Evolutionary conservation across 1,140 invertebrate species (phyloP).

Genomic region (Rhagoletis pomonella): DNA sequence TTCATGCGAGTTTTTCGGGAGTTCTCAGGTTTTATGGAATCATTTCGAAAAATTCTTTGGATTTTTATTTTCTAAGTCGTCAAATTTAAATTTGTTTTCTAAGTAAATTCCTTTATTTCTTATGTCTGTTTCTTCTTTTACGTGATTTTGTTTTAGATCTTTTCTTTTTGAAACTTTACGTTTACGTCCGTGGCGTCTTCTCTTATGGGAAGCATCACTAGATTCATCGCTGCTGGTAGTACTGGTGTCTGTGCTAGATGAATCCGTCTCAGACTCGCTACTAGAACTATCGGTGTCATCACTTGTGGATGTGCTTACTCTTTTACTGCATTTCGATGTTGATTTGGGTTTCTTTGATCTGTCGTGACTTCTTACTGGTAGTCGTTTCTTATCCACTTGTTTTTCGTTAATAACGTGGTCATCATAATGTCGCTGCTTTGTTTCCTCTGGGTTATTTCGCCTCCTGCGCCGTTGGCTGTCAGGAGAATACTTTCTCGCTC

Average conservation of each 20-base stretch:
- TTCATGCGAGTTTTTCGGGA: too few species aligned
- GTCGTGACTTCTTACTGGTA: background rate
- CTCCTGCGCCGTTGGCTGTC: background rate
- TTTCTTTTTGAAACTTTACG: slow-evolving; percentile 58
- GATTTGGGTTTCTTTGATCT: background rate
- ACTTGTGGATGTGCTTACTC: background rate
- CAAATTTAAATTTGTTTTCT: too few species aligned
- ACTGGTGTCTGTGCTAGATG: slow-evolving; percentile 17
- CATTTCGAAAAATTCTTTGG: too few species aligned
- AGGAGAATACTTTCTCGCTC: background rate
- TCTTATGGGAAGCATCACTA: background rate
- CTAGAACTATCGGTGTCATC: slow-evolving; percentile 4
- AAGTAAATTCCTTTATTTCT: background rate
- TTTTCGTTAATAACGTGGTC: background rate
- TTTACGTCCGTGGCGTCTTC: slow-evolving; percentile 51
- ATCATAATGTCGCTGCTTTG: background rate
- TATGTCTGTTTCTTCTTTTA: slow-evolving; percentile 59
- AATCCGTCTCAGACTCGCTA: background rate
- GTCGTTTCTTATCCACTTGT: slow-evolving; percentile 6
- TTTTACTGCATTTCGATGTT: background rate
- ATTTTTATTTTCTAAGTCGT: too few species aligned
- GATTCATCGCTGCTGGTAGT: background rate
- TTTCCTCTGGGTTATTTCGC: background rate
- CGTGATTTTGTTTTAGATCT: slow-evolving; percentile 64
- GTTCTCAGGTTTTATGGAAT: too few species aligned